phyloP scores from a whole-genome alignment of 1,140 invertebrate species.

The Neodiprion pinetum region DNA sequence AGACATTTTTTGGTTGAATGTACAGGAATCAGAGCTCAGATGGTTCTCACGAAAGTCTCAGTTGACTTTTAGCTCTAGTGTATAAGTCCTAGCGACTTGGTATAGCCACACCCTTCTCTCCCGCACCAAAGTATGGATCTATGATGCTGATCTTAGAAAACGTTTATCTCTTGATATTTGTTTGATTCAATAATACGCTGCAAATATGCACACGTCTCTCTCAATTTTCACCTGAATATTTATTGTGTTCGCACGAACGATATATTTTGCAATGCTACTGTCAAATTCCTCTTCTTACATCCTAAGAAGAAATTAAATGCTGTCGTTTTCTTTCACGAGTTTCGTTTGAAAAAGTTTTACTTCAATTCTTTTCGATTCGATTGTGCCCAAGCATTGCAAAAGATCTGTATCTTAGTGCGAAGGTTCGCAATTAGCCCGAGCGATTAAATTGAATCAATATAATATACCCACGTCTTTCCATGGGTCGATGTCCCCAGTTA shows the following conservation, averaged over 20 bases:
- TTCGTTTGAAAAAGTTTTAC: too few relatives aligned
- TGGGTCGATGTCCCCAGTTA: slow-evolving; percentile 37
- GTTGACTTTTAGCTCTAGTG: slow-evolving; percentile 48
- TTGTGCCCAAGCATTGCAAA: too few relatives aligned
- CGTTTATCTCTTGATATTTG: slow-evolving; percentile 15
- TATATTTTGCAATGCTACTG: too few relatives aligned
- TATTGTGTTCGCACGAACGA: too few relatives aligned
- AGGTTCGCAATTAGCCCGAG: too few relatives aligned
- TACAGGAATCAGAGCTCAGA: slow-evolving; percentile 64
- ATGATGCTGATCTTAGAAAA: slow-evolving; percentile 49
- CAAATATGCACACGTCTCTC: background rate
- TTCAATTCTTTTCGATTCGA: too few relatives aligned
- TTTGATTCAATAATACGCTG: background rate
- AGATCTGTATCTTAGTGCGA: too few relatives aligned
- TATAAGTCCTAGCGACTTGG: slow-evolving; percentile 49
- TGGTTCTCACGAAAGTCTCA: slow-evolving; percentile 61
- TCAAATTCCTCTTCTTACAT: too few relatives aligned
- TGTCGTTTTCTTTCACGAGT: too few relatives aligned
- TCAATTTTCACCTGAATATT: too few relatives aligned
- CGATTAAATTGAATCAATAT: background rate
- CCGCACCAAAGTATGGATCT: slow-evolving; percentile 63
- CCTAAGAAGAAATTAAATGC: too few relatives aligned
- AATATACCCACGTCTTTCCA: slow-evolving; percentile 28
- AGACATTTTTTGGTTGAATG: slow-evolving; percentile 60
- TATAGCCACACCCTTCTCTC: slow-evolving; percentile 57